Evolutionary conservation across 2,888 invertebrate genomes (phyloP).

Genomic region (Nymphalis c-album): DNA sequence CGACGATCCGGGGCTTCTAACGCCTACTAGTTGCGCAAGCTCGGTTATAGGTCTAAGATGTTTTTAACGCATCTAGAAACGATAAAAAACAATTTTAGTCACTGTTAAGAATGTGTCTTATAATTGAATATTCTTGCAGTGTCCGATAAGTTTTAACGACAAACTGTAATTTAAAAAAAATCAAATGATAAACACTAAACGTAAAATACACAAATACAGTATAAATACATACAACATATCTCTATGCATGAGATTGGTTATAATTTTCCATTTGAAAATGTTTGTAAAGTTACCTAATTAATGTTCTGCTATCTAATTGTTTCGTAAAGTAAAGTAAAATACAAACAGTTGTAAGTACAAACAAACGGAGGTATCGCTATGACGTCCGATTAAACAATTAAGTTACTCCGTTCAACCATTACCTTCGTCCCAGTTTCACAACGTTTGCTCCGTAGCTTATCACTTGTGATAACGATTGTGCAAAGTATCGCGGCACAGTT

Average conservation of each 20-base stretch:
- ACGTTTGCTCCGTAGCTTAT: conserved; percentile 46
- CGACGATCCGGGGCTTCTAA: conserved; percentile 30
- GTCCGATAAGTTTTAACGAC: too few relatives aligned
- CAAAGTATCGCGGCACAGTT: conserved; percentile 37
- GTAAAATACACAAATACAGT: too few relatives aligned
- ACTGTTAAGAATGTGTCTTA: not conserved
- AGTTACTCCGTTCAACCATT: conserved; percentile 35
- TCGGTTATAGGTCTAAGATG: conserved; percentile 31
- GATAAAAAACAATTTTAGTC: not conserved
- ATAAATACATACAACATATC: too few relatives aligned
- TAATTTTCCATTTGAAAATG: too few relatives aligned
- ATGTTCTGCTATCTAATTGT: not conserved
- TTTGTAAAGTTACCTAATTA: too few relatives aligned
- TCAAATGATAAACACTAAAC: too few relatives aligned
- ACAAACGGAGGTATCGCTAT: not conserved
- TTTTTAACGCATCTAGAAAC: conserved; percentile 11
- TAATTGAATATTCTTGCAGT: too few relatives aligned
- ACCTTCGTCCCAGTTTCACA: conserved; percentile 46
- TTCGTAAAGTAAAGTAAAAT: not conserved
- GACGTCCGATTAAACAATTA: conserved; percentile 29
- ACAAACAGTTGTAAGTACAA: not conserved
- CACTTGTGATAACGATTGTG: conserved; percentile 46
- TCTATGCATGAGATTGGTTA: too few relatives aligned
- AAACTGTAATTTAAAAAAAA: too few relatives aligned
- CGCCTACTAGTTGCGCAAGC: conserved; percentile 40